These are phyloP conservation scores for Sakesphorus luctuosus DNA, from an alignment of 2,113 vertebrate species.

Conservation along the genomic window DNA sequence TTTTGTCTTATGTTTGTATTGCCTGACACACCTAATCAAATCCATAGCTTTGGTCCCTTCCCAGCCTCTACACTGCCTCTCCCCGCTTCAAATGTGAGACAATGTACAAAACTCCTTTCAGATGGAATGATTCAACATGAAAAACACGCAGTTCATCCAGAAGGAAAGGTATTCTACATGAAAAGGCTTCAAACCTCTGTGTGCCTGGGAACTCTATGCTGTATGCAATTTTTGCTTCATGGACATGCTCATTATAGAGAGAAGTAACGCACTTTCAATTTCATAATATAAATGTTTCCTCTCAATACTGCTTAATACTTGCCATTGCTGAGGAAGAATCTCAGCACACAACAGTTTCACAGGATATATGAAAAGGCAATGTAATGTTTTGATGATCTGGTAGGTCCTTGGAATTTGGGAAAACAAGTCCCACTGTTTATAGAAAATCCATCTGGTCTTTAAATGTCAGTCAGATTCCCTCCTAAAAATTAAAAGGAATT, in stretches of 20 bases:
- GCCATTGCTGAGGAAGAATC: background rate
- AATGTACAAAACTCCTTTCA: background rate
- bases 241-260: background rate
- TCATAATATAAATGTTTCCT: background rate
- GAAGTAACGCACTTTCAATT: background rate
- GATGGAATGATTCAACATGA: background rate
- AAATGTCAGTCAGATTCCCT: background rate
- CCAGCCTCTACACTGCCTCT: background rate
- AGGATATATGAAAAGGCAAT: background rate
- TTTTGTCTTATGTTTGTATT: background rate
- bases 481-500: background rate
- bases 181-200: background rate
- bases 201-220: background rate
- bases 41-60: background rate
- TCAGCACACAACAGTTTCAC: background rate
- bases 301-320: background rate
- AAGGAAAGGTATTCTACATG: background rate
- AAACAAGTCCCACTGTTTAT: background rate
- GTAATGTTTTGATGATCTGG: background rate
- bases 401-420: background rate
- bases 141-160: background rate
- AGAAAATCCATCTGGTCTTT: background rate
- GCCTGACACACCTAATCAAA: slow-evolving; percentile 34
- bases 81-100: background rate
- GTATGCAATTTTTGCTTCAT: background rate